Conservation (phyloP, 2,888 invertebrate genomes). For the Eristalis intricaria region DNA sequence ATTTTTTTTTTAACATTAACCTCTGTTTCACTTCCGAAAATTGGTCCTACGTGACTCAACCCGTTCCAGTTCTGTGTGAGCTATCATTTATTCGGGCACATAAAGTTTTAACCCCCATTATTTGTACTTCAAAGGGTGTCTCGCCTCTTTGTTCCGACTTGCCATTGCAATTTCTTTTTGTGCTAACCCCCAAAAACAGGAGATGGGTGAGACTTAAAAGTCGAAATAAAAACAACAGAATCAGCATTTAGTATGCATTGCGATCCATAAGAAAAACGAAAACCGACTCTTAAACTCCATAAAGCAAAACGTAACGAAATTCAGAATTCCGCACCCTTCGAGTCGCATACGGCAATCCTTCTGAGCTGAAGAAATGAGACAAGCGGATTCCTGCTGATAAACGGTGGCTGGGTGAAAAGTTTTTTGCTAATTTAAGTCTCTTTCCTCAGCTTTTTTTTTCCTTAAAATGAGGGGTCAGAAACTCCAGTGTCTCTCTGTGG, state of each 20-base stretch:
- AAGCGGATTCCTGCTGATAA: constrained; percentile 62
- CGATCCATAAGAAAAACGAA: constrained; percentile 30
- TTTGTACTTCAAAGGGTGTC: constrained; percentile 71
- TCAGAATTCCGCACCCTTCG: constrained; percentile 45
- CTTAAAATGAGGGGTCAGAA: constrained; percentile 42
- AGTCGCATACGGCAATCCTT: not conserved
- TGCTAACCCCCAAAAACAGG: not conserved
- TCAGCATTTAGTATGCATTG: constrained; percentile 59
- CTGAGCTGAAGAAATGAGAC: constrained; percentile 14
- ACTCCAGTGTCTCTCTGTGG: constrained; percentile 28
- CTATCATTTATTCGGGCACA: constrained; percentile 21
- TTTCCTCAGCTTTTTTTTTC: constrained; percentile 41
- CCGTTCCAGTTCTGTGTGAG: constrained; percentile 23
- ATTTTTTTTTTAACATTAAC: constrained; percentile 38
- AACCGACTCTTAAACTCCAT: constrained; percentile 43
- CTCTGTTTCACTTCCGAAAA: constrained; percentile 41
- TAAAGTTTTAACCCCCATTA: constrained; percentile 64
- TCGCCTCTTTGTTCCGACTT: constrained; percentile 68
- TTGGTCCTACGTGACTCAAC: constrained; percentile 68
- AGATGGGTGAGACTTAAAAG: not conserved
- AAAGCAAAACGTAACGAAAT: constrained; percentile 40
- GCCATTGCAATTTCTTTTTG: constrained; percentile 59
- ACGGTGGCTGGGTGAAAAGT: constrained; percentile 57
- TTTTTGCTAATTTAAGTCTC: constrained; percentile 69
- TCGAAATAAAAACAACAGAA: constrained; percentile 28